Conservation (phyloP, 2,888 invertebrate species). For the Stenodema calcarata region DNA sequence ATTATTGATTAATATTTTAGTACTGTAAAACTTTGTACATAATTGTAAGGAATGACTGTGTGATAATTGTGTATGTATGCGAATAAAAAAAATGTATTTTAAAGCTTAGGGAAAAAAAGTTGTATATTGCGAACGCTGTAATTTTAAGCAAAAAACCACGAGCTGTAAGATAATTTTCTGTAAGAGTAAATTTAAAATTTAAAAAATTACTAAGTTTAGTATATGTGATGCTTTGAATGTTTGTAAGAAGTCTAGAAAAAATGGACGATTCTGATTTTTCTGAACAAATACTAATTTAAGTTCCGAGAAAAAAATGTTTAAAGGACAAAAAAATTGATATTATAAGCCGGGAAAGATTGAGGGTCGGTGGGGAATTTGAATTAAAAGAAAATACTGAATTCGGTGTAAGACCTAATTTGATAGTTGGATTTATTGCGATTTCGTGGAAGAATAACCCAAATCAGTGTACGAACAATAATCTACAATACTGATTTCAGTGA, state of each 20-base stretch:
- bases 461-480: background rate
- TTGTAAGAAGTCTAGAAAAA: slow-evolving; percentile 52
- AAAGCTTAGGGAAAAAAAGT: background rate
- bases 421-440: background rate
- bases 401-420: background rate
- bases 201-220: slow-evolving; percentile 38
- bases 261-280: slow-evolving; percentile 47
- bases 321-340: background rate
- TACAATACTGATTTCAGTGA: background rate
- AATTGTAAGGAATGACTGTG: slow-evolving; percentile 52
- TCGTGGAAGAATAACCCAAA: background rate
- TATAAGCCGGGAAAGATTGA: background rate
- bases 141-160: slow-evolving; percentile 44
- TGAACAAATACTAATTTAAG: background rate
- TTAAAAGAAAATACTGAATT: background rate
- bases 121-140: slow-evolving; percentile 38
- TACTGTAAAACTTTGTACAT: slow-evolving; percentile 57
- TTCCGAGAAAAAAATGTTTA: background rate
- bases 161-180: slow-evolving; percentile 45
- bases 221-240: slow-evolving; percentile 58
- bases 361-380: background rate
- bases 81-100: slow-evolving; percentile 14
- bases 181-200: slow-evolving; percentile 29
- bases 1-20: slow-evolving; percentile 55
- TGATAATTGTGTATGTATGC: slow-evolving; percentile 45